Conservation (phyloP, 1,140 invertebrate species). For the Psix sp. region DNA sequence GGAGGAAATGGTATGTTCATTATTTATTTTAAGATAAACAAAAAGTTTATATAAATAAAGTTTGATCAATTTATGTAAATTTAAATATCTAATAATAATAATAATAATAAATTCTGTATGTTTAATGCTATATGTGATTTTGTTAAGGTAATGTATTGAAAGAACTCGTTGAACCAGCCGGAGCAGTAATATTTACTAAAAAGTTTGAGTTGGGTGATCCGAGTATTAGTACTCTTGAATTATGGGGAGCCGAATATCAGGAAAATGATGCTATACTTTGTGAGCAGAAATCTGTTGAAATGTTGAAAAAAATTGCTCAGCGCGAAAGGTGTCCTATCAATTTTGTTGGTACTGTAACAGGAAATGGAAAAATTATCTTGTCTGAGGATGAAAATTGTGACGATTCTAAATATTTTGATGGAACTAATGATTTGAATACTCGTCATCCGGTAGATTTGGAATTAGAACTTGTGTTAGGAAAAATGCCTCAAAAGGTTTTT, state of each 20-base stretch:
- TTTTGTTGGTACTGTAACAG: slow-evolving; percentile 95
- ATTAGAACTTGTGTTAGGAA: slow-evolving; percentile 92
- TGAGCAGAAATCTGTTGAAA: slow-evolving; percentile 79
- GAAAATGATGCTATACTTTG: slow-evolving; percentile 95
- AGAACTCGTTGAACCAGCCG: slow-evolving; percentile 95
- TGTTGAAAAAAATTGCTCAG: slow-evolving; percentile 85
- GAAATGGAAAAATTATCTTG: slow-evolving; percentile 88
- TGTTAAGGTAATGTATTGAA: slow-evolving; percentile 93
- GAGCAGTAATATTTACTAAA: slow-evolving; percentile 92
- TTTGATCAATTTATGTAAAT: not conserved
- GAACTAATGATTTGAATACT: slow-evolving; percentile 23
- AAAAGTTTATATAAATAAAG: too few relatives aligned
- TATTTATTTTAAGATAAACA: too few relatives aligned
- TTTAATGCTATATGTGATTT: slow-evolving; percentile 12
- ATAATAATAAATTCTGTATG: not conserved
- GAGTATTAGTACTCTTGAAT: slow-evolving; percentile 92
- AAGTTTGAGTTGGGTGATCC: slow-evolving; percentile 95
- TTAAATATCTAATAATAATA: not conserved
- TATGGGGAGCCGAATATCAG: slow-evolving; percentile 99
- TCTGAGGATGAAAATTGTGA: slow-evolving; percentile 79
- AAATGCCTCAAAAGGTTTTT: slow-evolving; percentile 86
- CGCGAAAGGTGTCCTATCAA: slow-evolving; percentile 95
- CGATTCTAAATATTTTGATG: slow-evolving; percentile 67
- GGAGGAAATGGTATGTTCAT: slow-evolving; percentile 99
- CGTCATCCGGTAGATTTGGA: slow-evolving; percentile 90